Evolutionary conservation across 2,113 vertebrate genomes (phyloP), one percentile per base, ranked within the genome.

Genomic region (Panurus biarmicus): DNA sequence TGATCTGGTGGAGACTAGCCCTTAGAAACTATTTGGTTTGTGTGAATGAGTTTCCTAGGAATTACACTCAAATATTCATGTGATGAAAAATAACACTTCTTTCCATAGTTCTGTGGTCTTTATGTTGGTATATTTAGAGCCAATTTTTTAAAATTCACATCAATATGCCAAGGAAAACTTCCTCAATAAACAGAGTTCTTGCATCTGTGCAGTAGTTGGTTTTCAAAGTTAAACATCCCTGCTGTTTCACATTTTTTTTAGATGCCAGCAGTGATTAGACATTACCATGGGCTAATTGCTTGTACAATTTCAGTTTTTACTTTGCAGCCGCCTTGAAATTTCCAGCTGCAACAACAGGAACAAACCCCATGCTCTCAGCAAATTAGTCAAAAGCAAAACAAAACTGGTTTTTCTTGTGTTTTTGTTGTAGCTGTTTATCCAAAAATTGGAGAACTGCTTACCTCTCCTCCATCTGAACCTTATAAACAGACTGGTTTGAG

Each of bases 321-420:
- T 87, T 93, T 96, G 66, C 78, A 79, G 71, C 54, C 1, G 12
- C 65, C 75, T 92, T 87, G 88, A 91, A 89, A 95, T 85, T 94
- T 90, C 73, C 90, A 96, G 90, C 95, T 95, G 94, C 84, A 95
- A 92, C 67, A 94, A 96, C 89, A 96, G 65, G 83, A 91, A 88
- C 69, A 83, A 88, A 35, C 66, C 79, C 76, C 28, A 51, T 45
- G 87, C 22, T 93, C 79, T 89, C 74, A 79, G 74, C 56, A 91
- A 89, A 85, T 95, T 66, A 83, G 69, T 70, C 71, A 92, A 91
- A 93, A 95, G 3, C 75, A 96, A 96, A 96, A 96, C 87, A 95
- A 78, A 95, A 75, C 40, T 72, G 57, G 1, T 50, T 93, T 90
- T 77, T 44, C 85, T 79, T 74, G 33, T 87, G 80, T 82, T 84